phyloP scores from a whole-genome alignment of 1,140 invertebrate species.

The Drosophila nebulosa region DNA sequence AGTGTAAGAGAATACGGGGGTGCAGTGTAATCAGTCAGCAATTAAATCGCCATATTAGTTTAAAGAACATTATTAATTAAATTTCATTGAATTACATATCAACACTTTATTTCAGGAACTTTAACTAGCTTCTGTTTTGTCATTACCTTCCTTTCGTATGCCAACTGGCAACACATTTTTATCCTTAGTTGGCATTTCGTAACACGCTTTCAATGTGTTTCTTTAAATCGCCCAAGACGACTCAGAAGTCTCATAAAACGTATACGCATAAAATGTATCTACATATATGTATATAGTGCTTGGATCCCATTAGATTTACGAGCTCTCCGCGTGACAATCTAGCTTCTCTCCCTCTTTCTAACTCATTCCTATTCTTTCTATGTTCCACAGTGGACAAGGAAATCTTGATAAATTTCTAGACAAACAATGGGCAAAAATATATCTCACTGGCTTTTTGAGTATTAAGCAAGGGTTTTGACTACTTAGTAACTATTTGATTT shows the following conservation, averaged over 20 bases:
- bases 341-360: background rate
- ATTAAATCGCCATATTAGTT: slow-evolving; percentile 37
- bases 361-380: background rate
- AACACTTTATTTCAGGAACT: background rate
- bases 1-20: slow-evolving; percentile 5
- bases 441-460: background rate
- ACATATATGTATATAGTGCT: background rate
- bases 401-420: slow-evolving; percentile 2
- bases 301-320: slow-evolving; percentile 1
- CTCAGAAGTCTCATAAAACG: background rate
- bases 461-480: background rate
- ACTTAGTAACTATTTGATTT: background rate
- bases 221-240: background rate
- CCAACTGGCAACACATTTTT: background rate
- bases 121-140: background rate
- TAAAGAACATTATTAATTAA: background rate
- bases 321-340: background rate
- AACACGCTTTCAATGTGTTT: background rate
- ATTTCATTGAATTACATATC: background rate
- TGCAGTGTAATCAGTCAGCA: slow-evolving; percentile 27
- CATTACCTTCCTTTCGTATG: background rate
- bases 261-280: background rate
- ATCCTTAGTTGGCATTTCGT: background rate
- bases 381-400: background rate
- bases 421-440: background rate